These are phyloP conservation scores for Formica selysi DNA, from an alignment of 1,140 invertebrate species.

Conservation along the genomic window DNA sequence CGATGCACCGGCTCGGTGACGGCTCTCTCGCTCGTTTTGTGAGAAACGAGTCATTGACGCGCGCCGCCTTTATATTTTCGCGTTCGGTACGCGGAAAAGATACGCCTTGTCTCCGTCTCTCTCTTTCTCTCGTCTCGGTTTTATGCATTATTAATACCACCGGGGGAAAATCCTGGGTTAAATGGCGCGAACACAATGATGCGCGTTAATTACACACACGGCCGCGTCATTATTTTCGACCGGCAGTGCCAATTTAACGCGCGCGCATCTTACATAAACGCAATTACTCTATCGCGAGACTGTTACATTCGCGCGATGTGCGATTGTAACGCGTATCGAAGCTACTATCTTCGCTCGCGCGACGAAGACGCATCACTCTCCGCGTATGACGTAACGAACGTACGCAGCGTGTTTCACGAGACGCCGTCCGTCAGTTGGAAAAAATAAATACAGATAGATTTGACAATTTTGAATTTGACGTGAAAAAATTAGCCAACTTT, in stretches of 20 bases:
- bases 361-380: background rate
- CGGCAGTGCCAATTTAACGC: slow-evolving; percentile 41
- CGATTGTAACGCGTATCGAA: background rate
- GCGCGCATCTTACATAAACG: slow-evolving; percentile 52
- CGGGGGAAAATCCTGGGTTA: slow-evolving; percentile 44
- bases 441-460: background rate
- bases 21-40: slow-evolving; percentile 60
- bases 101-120: too few species aligned
- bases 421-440: background rate
- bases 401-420: background rate
- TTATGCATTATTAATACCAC: slow-evolving; percentile 44
- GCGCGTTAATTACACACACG: slow-evolving; percentile 53
- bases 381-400: background rate
- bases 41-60: slow-evolving; percentile 67
- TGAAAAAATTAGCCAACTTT: background rate
- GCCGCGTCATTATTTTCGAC: slow-evolving; percentile 40
- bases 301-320: background rate
- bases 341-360: background rate
- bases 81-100: slow-evolving; percentile 14
- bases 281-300: slow-evolving; percentile 48
- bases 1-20: slow-evolving; percentile 64
- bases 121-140: background rate
- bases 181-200: slow-evolving; percentile 49
- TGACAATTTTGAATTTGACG: background rate
- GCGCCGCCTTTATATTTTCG: background rate